These are phyloP conservation scores for Zygaena filipendulae DNA, from an alignment of 2,888 invertebrate species.

Conservation along the genomic window DNA sequence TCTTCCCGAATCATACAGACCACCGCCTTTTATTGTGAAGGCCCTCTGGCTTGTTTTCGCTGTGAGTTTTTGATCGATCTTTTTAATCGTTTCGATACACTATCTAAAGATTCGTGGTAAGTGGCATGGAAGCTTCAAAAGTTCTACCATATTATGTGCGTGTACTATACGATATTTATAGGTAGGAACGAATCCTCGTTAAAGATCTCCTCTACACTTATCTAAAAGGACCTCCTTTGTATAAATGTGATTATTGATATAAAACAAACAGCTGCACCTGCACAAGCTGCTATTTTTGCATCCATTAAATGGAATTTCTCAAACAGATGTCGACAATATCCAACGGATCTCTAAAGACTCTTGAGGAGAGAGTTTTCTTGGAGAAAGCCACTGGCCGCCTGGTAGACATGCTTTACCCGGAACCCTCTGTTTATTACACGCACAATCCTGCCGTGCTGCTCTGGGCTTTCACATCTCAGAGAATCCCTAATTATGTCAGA, in stretches of 20 bases:
- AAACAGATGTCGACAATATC: slow-evolving; percentile 56
- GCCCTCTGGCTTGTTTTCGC: slow-evolving; percentile 58
- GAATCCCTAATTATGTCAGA: slow-evolving; percentile 35
- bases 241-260: no score
- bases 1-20: slow-evolving; percentile 31
- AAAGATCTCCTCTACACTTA: no score
- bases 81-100: not conserved
- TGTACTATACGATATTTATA: no score
- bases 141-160: no score
- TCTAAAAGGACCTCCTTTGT: no score
- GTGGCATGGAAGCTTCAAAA: no score
- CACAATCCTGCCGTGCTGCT: slow-evolving; percentile 51
- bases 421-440: slow-evolving; percentile 41
- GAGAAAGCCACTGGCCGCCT: slow-evolving; percentile 49
- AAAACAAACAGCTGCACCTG: no score
- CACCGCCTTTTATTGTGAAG: slow-evolving; percentile 49
- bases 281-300: no score
- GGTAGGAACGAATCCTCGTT: no score
- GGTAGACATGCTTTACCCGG: slow-evolving; percentile 34
- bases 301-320: no score
- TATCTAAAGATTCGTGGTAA: no score
- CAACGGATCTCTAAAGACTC: slow-evolving; percentile 34
- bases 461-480: slow-evolving; percentile 48
- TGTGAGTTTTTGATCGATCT: slow-evolving; percentile 25
- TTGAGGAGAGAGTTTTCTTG: slow-evolving; percentile 41